Conservation (phyloP, 1,140 invertebrate genomes). For the Orius laevigatus region DNA sequence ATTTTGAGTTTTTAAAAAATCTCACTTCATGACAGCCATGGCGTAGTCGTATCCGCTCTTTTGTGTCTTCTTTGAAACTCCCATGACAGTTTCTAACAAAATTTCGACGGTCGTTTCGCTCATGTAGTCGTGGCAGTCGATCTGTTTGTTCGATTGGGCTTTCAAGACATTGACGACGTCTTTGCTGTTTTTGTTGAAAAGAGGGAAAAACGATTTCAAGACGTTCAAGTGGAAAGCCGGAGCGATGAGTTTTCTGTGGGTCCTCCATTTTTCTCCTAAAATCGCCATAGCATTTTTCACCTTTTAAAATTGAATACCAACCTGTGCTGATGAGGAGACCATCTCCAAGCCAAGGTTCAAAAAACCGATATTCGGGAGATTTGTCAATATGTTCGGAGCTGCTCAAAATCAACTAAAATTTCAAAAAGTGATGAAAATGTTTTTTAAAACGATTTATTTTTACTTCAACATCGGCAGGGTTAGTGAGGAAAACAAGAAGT, state of each 20-base stretch:
- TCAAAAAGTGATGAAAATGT: too few relatives aligned
- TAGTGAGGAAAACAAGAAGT: constrained; percentile 48
- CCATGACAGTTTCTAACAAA: constrained; percentile 62
- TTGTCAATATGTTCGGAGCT: constrained; percentile 43
- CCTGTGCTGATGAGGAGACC: constrained; percentile 58
- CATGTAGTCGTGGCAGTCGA: constrained; percentile 72
- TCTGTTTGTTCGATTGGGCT: constrained; percentile 42
- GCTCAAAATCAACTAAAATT: constrained; percentile 13
- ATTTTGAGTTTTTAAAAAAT: constrained; percentile 11
- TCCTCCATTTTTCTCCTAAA: constrained; percentile 62
- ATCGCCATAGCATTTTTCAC: constrained; percentile 1
- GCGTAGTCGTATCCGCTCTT: constrained; percentile 51
- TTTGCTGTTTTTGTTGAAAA: constrained; percentile 70
- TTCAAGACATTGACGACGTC: constrained; percentile 50
- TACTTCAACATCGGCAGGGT: constrained; percentile 56
- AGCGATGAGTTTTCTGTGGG: constrained; percentile 73
- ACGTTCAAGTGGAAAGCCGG: constrained; percentile 88
- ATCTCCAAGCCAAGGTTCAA: constrained; percentile 56
- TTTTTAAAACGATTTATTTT: constrained; percentile 36
- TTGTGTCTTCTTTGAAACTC: constrained; percentile 42
- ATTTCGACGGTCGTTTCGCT: constrained; percentile 75
- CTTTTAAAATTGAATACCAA: constrained; percentile 35
- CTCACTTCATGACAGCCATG: constrained; percentile 51
- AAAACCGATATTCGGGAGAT: constrained; percentile 50
- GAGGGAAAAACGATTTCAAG: constrained; percentile 68